Conservation (phyloP, 1,140 invertebrate species). For the Listronotus oregonensis region DNA sequence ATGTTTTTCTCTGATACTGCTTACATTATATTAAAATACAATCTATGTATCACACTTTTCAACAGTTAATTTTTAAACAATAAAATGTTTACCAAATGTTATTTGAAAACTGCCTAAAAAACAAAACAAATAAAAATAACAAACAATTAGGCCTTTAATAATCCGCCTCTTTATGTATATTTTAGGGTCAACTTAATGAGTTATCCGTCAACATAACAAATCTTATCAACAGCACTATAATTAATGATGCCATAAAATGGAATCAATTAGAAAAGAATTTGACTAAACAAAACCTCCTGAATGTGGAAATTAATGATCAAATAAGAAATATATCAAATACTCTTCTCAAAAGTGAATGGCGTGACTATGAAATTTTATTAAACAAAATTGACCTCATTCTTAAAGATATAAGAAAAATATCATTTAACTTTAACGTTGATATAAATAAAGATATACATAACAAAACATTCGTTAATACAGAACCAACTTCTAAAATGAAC, state of each 20-base stretch:
- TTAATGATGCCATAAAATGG: neutral
- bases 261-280: neutral
- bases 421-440: neutral
- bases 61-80: too few relatives aligned
- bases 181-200: conserved; percentile 1
- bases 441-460: neutral
- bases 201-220: conserved; percentile 1
- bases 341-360: neutral
- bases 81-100: too few relatives aligned
- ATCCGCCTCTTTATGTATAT: neutral
- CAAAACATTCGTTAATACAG: neutral
- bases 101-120: too few relatives aligned
- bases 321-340: neutral
- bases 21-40: too few relatives aligned
- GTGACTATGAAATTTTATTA: neutral
- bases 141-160: neutral
- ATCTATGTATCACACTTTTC: too few relatives aligned
- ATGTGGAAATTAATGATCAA: neutral
- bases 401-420: neutral
- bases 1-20: too few relatives aligned
- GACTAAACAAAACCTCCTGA: neutral
- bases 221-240: neutral
- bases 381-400: neutral
- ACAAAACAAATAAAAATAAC: neutral
- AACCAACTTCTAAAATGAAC: too few relatives aligned